Conservation (phyloP, 2,888 invertebrate genomes). For the Macrosoma leucophasiata region DNA sequence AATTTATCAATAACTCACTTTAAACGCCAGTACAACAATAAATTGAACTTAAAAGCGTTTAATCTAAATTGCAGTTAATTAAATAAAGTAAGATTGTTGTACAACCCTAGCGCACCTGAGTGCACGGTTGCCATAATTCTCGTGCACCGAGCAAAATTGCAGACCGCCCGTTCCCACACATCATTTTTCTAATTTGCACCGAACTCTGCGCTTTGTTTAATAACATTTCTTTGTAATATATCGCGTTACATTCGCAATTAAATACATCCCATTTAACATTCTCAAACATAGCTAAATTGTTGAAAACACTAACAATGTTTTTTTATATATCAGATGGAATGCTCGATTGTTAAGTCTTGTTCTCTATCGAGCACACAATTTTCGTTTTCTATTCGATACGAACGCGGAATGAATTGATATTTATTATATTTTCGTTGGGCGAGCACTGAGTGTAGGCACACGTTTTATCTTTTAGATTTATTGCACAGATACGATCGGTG, state of each 20-base stretch:
- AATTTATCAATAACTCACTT: no score
- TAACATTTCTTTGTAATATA: constrained; percentile 37
- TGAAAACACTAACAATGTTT: no score
- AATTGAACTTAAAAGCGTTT: no score
- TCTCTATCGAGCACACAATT: constrained; percentile 24
- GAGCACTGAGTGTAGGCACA: constrained; percentile 34
- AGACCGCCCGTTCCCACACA: constrained; percentile 63
- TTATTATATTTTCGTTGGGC: constrained; percentile 41
- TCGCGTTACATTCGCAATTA: constrained; percentile 29
- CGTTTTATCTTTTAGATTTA: constrained; percentile 66
- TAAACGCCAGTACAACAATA: no score
- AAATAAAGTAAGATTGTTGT: constrained; percentile 18
- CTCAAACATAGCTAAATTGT: no score
- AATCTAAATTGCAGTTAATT: constrained; percentile 21
- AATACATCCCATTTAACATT: no score
- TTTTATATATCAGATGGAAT: no score
- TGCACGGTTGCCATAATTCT: constrained; percentile 65
- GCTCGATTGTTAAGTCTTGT: no score
- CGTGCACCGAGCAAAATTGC: constrained; percentile 60
- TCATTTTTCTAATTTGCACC: constrained; percentile 62
- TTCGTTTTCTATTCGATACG: constrained; percentile 32
- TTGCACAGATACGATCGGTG: constrained; percentile 63
- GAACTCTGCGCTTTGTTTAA: constrained; percentile 48
- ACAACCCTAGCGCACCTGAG: constrained; percentile 46
- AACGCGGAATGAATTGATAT: constrained; percentile 38